Conservation (phyloP, 1,140 invertebrate species). For the Hyphantria cunea region DNA sequence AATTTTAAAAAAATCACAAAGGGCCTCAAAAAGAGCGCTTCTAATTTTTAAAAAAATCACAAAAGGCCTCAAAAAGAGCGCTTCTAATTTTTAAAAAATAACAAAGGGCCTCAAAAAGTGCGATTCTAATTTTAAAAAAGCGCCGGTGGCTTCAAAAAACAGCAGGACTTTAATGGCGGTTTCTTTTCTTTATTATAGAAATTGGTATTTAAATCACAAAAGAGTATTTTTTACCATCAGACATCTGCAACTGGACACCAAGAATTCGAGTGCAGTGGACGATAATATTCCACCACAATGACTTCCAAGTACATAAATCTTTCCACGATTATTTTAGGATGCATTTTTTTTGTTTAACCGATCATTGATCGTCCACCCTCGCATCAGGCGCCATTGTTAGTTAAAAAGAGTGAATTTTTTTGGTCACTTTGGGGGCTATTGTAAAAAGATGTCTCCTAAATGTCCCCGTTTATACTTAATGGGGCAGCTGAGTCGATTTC, state of each 20-base stretch:
- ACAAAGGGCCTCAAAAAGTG: slow-evolving; percentile 11
- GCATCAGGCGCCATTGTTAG: slow-evolving; percentile 58
- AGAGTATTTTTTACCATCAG: slow-evolving; percentile 40
- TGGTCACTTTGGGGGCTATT: slow-evolving; percentile 69
- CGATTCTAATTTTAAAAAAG: slow-evolving; percentile 26
- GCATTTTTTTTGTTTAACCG: slow-evolving; percentile 48
- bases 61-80: too few relatives aligned
- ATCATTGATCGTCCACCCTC: slow-evolving; percentile 72
- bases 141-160: slow-evolving; percentile 23
- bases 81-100: too few relatives aligned
- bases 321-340: slow-evolving; percentile 63
- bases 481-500: slow-evolving; percentile 56
- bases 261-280: slow-evolving; percentile 21
- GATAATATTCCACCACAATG: slow-evolving; percentile 57
- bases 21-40: too few relatives aligned
- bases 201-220: slow-evolving; percentile 14
- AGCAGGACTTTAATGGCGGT: slow-evolving; percentile 5
- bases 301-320: slow-evolving; percentile 67
- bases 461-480: slow-evolving; percentile 62
- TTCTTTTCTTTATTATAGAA: slow-evolving; percentile 15
- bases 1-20: too few relatives aligned
- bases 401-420: slow-evolving; percentile 63
- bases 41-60: too few relatives aligned
- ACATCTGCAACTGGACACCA: slow-evolving; percentile 69
- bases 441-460: slow-evolving; percentile 67